Evolutionary conservation across 2,113 vertebrate genomes (phyloP).

Genomic region (Mus pahari): DNA sequence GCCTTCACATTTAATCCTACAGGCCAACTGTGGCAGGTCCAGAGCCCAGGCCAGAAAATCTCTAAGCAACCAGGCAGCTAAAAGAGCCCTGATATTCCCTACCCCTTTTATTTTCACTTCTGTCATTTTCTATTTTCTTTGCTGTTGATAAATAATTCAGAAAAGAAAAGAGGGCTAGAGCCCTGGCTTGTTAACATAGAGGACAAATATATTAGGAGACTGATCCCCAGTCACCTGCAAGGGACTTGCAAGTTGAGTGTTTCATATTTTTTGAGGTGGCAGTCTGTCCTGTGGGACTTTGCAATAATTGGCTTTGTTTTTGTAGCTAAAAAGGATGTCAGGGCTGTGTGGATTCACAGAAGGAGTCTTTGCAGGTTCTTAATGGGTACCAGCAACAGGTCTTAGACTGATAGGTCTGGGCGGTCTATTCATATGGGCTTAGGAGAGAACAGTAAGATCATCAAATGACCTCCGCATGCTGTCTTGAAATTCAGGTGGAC

Average conservation of each 20-base stretch:
- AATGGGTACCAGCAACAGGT: not conserved
- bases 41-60: constrained; percentile 43
- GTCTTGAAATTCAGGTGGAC: not conserved
- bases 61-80: constrained; percentile 38
- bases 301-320: constrained; percentile 29
- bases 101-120: constrained; percentile 27
- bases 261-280: not conserved
- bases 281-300: constrained; percentile 14
- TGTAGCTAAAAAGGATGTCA: not conserved
- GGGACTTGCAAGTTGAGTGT: constrained; percentile 37
- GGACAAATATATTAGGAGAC: constrained; percentile 24
- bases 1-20: not conserved
- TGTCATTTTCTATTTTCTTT: constrained; percentile 52
- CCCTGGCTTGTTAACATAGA: constrained; percentile 22
- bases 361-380: not conserved
- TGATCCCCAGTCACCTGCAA: not conserved
- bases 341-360: not conserved
- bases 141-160: constrained; percentile 73
- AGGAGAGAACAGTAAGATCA: not conserved
- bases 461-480: not conserved
- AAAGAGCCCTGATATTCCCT: constrained; percentile 13
- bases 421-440: constrained; percentile 26
- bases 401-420: too few relatives aligned
- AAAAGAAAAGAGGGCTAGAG: constrained; percentile 45
- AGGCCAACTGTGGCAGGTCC: not conserved